These are phyloP conservation scores for Cranoglanis bouderius DNA, from an alignment of 2,113 vertebrate genomes.

Conservation along the genomic window DNA sequence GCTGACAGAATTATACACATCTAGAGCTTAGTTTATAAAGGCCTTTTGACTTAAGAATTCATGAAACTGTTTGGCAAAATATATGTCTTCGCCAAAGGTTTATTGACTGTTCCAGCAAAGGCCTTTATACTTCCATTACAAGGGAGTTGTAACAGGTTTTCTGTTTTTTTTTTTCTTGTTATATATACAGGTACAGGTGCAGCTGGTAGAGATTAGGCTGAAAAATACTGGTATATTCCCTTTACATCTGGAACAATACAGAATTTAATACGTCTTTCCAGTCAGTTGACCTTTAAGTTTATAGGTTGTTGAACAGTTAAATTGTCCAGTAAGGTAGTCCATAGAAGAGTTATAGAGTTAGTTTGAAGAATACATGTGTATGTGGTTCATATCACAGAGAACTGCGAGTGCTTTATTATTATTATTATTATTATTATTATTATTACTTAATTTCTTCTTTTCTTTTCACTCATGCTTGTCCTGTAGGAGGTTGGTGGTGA, in stretches of 20 bases:
- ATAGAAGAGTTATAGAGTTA: background rate
- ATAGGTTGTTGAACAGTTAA: background rate
- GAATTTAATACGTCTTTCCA: background rate
- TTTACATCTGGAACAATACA: background rate
- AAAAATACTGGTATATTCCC: background rate
- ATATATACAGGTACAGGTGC: background rate
- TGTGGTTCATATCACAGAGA: background rate
- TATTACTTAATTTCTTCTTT: background rate
- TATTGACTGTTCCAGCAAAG: background rate
- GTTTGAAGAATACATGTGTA: background rate
- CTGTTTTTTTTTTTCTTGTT: background rate
- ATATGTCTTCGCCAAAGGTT: background rate
- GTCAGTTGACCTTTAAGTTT: background rate
- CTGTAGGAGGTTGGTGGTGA: slow-evolving; percentile 75
- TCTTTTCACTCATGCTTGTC: background rate
- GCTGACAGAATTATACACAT: background rate
- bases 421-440: background rate
- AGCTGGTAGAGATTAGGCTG: background rate
- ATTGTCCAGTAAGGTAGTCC: background rate
- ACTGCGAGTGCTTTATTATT: background rate
- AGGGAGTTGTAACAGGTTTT: background rate
- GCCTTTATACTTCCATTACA: background rate
- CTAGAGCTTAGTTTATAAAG: background rate
- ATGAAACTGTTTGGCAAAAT: background rate
- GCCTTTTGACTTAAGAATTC: background rate